Conservation (phyloP, 1,140 invertebrate species). For the Spodoptera frugiperda region DNA sequence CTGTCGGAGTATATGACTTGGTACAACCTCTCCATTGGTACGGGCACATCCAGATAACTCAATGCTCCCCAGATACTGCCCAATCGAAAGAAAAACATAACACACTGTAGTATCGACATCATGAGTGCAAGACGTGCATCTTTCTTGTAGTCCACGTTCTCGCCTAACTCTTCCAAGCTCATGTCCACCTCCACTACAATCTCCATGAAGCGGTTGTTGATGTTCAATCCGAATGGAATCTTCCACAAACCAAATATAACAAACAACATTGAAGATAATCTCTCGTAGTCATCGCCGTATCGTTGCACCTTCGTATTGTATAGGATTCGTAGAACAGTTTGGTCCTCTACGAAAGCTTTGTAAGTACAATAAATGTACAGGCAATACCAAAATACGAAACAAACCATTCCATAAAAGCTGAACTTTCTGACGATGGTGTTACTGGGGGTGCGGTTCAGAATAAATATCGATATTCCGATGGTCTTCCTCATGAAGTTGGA, state of each 20-base stretch:
- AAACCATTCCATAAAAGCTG: constrained; percentile 59
- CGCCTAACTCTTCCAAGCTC: constrained; percentile 57
- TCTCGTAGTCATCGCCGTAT: constrained; percentile 73
- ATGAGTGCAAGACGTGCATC: constrained; percentile 48
- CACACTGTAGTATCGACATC: constrained; percentile 52
- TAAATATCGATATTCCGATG: constrained; percentile 30
- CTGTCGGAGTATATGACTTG: constrained; percentile 62
- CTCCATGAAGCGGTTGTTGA: constrained; percentile 54
- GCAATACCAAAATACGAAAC: constrained; percentile 58
- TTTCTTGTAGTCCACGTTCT: constrained; percentile 56
- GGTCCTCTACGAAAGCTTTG: constrained; percentile 56
- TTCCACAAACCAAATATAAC: constrained; percentile 68
- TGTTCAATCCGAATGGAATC: constrained; percentile 62
- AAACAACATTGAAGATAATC: constrained; percentile 55
- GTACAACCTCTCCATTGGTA: constrained; percentile 63
- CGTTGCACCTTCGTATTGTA: constrained; percentile 69
- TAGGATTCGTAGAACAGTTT: constrained; percentile 64
- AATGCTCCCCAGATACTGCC: constrained; percentile 61
- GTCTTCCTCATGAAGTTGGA: constrained; percentile 24
- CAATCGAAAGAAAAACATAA: constrained; percentile 51
- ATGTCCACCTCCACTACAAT: constrained; percentile 61
- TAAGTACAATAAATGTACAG: constrained; percentile 64
- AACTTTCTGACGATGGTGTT: constrained; percentile 46
- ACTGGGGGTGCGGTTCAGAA: neutral
- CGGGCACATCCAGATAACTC: constrained; percentile 37